Evolutionary conservation across 2,888 invertebrate species (phyloP), one percentile per base, ranked within the genome.

Genomic region (Poecilobothrus nobilitatus): DNA sequence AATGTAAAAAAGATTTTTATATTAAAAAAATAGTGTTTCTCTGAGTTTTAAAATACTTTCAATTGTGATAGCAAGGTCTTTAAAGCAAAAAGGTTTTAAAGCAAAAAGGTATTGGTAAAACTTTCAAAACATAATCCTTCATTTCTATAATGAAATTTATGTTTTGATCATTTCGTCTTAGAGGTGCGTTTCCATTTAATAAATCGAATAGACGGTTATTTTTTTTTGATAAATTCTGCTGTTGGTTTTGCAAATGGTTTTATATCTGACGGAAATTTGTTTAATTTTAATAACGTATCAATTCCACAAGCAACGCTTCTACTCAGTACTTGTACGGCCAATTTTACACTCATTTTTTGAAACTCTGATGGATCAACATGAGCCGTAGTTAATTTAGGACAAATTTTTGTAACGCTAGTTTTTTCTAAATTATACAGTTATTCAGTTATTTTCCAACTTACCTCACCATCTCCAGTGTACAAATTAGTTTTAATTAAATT

Each of bases 271-370:
- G 67, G 70, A 68, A 70, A 70, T 67, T 67, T 70, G 6, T 68
- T 68, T 21, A 70, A 21, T 41, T 65, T 33, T 41, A 69, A 33
- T 15, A 67, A 20, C 2, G 41, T 10, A 33, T 63, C 37, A 65
- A 69, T 67, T 34, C 65, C 69, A 61, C 64, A 65, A 22, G 65
- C 67, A n/a, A 69, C 65, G 33, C 63, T 66, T 67, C 67, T 53
- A 44, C 71, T 71, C 62, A 72, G 68, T 41, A 71, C 70, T 68
- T 71, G 70, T 63, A 70, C 68, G 27, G 70, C 71, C 53, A 70
- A 67, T 63, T 72, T 70, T 5, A 71, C 70, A n/a, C 67, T 68
- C 66, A 72, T 71, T 71, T 72, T 72, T 66, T 73, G 68, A 66
- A 73, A 71, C 6, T 68, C 33, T n/a, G 68, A 68, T 20, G 69